Conservation (phyloP, 2,113 vertebrate species). For the Pollachius pollachius region DNA sequence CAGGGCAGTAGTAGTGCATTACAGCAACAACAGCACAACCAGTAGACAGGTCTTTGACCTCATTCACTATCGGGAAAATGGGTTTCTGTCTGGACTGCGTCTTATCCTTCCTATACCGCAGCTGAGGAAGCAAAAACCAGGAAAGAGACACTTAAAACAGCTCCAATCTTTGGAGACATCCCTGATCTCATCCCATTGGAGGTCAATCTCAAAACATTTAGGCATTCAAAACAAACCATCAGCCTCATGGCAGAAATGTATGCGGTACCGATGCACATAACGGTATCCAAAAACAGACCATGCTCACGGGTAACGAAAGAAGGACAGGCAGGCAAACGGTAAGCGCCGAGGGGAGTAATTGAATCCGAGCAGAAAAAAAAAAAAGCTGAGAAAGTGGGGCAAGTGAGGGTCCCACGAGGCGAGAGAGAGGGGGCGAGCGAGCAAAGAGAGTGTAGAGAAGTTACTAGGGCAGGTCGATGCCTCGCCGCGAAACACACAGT, state of each 20-base stretch:
- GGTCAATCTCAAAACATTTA: not conserved
- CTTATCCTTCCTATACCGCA: slow-evolving; percentile 89
- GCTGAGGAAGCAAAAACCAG: slow-evolving; percentile 62
- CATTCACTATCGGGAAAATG: slow-evolving; percentile 79
- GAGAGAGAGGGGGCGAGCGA: slow-evolving; percentile 13
- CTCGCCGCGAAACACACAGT: slow-evolving; percentile 32
- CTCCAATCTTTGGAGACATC: not conserved
- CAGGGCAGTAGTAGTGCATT: slow-evolving; percentile 88
- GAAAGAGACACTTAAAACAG: slow-evolving; percentile 12
- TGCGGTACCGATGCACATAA: too few relatives aligned
- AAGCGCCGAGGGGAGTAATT: slow-evolving; percentile 11
- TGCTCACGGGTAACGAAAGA: slow-evolving; percentile 23
- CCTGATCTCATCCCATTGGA: not conserved
- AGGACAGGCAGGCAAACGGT: slow-evolving; percentile 20
- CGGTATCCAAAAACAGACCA: slow-evolving; percentile 14
- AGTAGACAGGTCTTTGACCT: slow-evolving; percentile 82
- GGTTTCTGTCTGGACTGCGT: slow-evolving; percentile 79
- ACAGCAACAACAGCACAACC: slow-evolving; percentile 85
- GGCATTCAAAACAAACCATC: not conserved
- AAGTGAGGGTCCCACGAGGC: slow-evolving; percentile 37
- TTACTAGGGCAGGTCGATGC: slow-evolving; percentile 29
- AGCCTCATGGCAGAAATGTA: too few relatives aligned
- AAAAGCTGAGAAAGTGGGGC: slow-evolving; percentile 47
- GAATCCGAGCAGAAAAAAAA: slow-evolving; percentile 6
- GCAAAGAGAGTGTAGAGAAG: not conserved